Conservation (phyloP, 92 coral and sea anemone species). For the Palythoa grandis region DNA sequence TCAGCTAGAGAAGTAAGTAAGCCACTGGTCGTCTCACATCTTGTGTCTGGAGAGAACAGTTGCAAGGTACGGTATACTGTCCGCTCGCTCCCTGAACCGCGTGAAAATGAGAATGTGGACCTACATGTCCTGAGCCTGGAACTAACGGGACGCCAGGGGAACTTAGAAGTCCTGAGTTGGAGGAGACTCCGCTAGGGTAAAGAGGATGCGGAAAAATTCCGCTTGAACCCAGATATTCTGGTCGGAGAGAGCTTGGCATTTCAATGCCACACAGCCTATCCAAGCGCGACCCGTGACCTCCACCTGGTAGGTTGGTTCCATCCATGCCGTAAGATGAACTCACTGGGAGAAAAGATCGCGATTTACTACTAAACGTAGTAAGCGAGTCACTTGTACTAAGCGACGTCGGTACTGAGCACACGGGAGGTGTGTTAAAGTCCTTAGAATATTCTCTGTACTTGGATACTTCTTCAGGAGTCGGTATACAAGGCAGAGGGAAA, state of each 20-base stretch:
- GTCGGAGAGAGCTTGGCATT: conserved; percentile 86
- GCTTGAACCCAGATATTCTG: conserved; percentile 82
- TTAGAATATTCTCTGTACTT: conserved; percentile 65
- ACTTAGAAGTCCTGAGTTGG: conserved; percentile 76
- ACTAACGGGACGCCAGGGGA: conserved; percentile 76
- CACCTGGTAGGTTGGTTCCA: conserved; percentile 59
- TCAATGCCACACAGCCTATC: conserved; percentile 80
- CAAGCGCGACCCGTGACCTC: conserved; percentile 74
- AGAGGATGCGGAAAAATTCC: conserved; percentile 81
- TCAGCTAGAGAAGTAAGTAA: conserved; percentile 83
- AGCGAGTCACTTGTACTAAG: conserved; percentile 78
- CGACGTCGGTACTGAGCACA: conserved; percentile 75
- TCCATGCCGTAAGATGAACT: conserved; percentile 75
- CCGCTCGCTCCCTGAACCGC: conserved; percentile 92
- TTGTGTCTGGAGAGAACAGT: conserved; percentile 93
- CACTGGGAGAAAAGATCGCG: conserved; percentile 88
- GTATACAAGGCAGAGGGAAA: conserved; percentile 90
- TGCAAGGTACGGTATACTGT: conserved; percentile 96
- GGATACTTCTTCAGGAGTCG: conserved; percentile 87
- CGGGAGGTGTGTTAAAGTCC: conserved; percentile 55
- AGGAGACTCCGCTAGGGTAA: conserved; percentile 76
- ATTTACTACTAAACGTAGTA: conserved; percentile 64
- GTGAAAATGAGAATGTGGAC: conserved; percentile 87
- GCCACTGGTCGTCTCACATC: conserved; percentile 97
- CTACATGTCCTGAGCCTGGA: conserved; percentile 73